These are phyloP conservation scores for Haliclona indistincta DNA, from an alignment of 37 sponge, comb jelly and placozoan genomes.

Conservation along the genomic window DNA sequence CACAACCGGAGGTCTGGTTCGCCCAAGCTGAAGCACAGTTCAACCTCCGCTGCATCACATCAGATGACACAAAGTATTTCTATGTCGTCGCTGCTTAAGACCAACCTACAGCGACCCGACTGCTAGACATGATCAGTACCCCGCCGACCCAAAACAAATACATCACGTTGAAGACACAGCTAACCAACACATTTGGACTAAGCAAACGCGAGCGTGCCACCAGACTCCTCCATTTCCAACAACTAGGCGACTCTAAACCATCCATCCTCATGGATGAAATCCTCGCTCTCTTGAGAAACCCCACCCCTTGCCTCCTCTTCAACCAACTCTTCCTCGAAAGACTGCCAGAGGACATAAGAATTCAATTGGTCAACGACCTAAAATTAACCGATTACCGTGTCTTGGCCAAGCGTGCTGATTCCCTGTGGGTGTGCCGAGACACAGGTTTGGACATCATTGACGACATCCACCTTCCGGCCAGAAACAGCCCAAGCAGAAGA, in stretches of 20 bases:
- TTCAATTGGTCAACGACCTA: neutral
- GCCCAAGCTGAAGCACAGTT: slow-evolving; percentile 15
- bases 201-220: slow-evolving; percentile 17
- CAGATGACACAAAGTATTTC: slow-evolving; percentile 30
- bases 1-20: neutral
- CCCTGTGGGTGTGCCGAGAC: slow-evolving; percentile 7
- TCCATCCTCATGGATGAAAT: slow-evolving; percentile 39
- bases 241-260: slow-evolving; percentile 9
- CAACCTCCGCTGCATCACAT: neutral
- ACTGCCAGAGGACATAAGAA: slow-evolving; percentile 6
- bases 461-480: neutral
- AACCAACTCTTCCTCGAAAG: slow-evolving; percentile 30
- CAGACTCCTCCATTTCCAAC: slow-evolving; percentile 2
- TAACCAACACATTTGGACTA: slow-evolving; percentile 37
- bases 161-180: slow-evolving; percentile 15
- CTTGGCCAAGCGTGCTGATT: slow-evolving; percentile 4
- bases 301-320: slow-evolving; percentile 23
- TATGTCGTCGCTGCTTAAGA: slow-evolving; percentile 7
- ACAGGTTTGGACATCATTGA: neutral
- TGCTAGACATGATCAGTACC: slow-evolving; percentile 22
- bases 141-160: slow-evolving; percentile 27
- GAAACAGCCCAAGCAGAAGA: neutral
- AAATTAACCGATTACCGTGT: neutral
- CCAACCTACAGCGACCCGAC: slow-evolving; percentile 6
- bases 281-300: slow-evolving; percentile 11